Evolutionary conservation across 2,113 vertebrate genomes (phyloP).

Genomic region (Phrynosoma blainvillii): DNA sequence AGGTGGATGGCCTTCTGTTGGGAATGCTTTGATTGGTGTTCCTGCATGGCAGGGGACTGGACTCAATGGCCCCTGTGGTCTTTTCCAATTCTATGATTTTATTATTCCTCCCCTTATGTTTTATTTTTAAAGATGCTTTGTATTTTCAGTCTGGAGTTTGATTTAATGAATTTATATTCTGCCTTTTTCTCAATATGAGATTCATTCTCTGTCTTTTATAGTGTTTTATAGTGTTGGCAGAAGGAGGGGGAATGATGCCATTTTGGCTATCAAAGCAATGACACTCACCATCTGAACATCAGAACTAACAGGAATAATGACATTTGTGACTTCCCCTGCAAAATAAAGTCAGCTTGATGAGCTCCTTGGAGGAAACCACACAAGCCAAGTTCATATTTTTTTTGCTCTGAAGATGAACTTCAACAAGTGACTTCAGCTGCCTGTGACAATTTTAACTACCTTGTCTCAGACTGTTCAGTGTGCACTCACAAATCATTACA

Average conservation of each 20-base stretch:
- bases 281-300: background rate
- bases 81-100: too few relatives aligned
- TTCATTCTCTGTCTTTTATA: too few relatives aligned
- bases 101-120: too few relatives aligned
- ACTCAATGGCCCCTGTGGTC: too few relatives aligned
- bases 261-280: background rate
- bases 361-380: background rate
- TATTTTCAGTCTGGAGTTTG: too few relatives aligned
- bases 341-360: background rate
- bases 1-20: too few relatives aligned
- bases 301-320: background rate
- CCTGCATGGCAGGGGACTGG: too few relatives aligned
- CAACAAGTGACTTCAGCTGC: background rate
- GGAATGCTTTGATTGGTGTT: too few relatives aligned
- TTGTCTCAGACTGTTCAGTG: constrained; percentile 7
- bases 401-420: background rate
- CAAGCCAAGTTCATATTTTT: background rate
- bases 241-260: background rate
- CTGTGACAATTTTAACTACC: constrained; percentile 27
- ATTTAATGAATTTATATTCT: too few relatives aligned
- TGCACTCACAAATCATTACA: constrained; percentile 43
- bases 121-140: too few relatives aligned
- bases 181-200: too few relatives aligned
- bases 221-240: background rate
- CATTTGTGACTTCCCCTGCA: background rate